Evolutionary conservation across 2,113 vertebrate genomes (phyloP).

Genomic region (Albula glossodonta): DNA sequence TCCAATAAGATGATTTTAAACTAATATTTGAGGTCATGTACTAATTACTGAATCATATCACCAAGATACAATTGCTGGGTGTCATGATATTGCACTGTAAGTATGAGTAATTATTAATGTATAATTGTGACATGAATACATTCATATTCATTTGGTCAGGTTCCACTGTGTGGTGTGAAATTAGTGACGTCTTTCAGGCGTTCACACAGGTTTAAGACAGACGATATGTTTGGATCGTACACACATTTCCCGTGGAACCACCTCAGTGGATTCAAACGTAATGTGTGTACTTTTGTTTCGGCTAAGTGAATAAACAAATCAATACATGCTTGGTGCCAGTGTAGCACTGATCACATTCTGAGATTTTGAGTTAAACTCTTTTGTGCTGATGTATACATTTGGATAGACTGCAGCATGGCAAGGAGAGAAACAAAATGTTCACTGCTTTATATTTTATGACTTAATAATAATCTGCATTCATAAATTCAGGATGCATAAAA

Average conservation of each 20-base stretch:
- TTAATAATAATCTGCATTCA: conserved; percentile 46
- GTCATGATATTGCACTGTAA: too few species aligned
- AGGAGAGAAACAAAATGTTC: conserved; percentile 14
- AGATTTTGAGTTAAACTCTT: neutral
- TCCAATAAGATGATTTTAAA: too few species aligned
- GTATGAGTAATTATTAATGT: too few species aligned
- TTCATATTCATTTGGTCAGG: too few species aligned
- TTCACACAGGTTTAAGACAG: neutral
- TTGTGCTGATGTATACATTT: neutral
- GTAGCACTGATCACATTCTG: neutral
- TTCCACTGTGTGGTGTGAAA: neutral
- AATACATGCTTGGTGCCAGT: conserved; percentile 19
- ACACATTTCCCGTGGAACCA: neutral
- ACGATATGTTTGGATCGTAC: too few species aligned
- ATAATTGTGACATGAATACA: too few species aligned
- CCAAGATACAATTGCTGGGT: too few species aligned
- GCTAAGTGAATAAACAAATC: conserved; percentile 40
- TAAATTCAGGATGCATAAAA: conserved; percentile 37
- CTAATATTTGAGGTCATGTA: too few species aligned
- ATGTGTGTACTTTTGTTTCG: conserved; percentile 39
- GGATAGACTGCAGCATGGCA: neutral
- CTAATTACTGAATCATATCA: too few species aligned
- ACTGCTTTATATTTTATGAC: conserved; percentile 42
- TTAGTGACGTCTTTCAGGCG: too few species aligned
- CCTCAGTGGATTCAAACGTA: conserved; percentile 19